Evolutionary conservation across 2,113 vertebrate species (phyloP).

Genomic region (Turnix velox): DNA sequence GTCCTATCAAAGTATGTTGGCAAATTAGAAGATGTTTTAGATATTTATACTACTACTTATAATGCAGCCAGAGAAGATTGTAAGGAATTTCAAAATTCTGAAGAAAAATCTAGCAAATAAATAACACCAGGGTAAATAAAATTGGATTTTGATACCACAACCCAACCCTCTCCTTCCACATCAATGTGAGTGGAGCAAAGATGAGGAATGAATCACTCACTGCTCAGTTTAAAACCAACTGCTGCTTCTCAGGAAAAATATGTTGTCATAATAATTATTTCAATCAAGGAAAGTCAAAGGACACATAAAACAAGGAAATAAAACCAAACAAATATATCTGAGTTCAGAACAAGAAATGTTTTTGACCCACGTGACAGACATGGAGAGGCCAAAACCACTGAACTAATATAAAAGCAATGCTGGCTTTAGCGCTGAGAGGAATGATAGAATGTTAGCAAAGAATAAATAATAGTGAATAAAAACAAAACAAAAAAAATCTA

Average conservation of each 20-base stretch:
- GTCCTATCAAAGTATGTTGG: background rate
- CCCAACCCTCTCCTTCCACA: background rate
- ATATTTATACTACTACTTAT: background rate
- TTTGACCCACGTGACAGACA: background rate
- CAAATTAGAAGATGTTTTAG: background rate
- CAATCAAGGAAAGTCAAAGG: background rate
- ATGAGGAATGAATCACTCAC: background rate
- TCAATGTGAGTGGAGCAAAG: background rate
- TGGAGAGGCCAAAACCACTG: background rate
- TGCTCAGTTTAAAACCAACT: background rate
- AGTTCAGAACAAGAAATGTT: background rate
- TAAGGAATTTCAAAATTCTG: background rate
- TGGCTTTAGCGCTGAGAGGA: background rate
- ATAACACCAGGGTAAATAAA: background rate
- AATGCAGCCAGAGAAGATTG: background rate
- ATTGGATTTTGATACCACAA: background rate
- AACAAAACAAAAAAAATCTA: background rate
- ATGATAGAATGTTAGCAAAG: background rate
- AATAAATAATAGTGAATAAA: background rate
- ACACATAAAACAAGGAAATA: background rate
- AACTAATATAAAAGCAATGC: background rate
- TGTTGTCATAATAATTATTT: background rate
- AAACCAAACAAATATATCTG: background rate
- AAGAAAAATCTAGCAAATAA: background rate
- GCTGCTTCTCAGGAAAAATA: background rate